Evolutionary conservation across 2,888 invertebrate species (phyloP), one percentile per base, ranked within the genome.

Genomic region (Lithophane semibrunnea): DNA sequence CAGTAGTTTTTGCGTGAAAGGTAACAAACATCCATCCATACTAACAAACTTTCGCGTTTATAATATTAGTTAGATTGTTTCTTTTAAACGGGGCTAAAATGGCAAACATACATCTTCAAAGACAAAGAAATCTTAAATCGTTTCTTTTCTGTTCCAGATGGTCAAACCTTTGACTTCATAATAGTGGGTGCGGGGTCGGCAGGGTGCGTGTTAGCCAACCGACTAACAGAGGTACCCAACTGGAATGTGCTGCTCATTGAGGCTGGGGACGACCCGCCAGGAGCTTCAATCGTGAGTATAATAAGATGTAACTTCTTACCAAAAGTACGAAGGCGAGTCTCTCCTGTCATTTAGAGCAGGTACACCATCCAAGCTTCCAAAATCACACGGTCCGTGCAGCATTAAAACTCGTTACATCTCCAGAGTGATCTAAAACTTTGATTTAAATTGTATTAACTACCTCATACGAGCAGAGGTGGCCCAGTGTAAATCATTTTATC

Each of bases 231-330:
- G 75, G 74, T 91, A 12, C 10, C 79, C 1, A 64, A 85, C 47
- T 91, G 91, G 89, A 85, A 80, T 16, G 91, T 92, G 10, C 81
- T 92, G 47, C 88, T 92, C 0, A 81, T 92, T 10, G 92, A 92
- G 71, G 91, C 91, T 49, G 92, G 92, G 7, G 89, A 83, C 18
- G 79, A 90, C 61, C 92, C 91, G 70, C 81, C 95, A 0, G 67
- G 97, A 98, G 8, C 91, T 98, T 42, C 94, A 98, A 2, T 89
- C 98, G 91, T 91, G 52, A 86, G 88, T 49, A 58, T 58, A 12
- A 24, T n/a, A 52, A 52, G n/a, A 5, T 58, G 56, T 24, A 10
- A 18, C 18, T 47, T 18, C 44, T 24, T 47, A 44, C 24, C 18
- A 18, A 47, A 47, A 21, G 21, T 52, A 21, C 18, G 52, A 52